phyloP scores from a whole-genome alignment of 1,140 invertebrate species.

The Zaprionus camerounensis region DNA sequence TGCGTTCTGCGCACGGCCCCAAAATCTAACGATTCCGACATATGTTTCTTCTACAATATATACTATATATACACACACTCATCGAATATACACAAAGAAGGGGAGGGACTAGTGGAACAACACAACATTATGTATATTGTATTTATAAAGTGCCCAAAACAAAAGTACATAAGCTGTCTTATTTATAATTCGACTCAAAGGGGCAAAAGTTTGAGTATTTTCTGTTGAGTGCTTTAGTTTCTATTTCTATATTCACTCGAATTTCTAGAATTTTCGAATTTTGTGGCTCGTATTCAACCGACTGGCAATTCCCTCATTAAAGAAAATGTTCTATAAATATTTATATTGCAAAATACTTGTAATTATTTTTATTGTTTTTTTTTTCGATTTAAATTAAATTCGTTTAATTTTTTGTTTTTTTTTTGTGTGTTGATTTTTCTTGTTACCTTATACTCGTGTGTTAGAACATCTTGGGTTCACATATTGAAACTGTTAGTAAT shows the following conservation, averaged over 20 bases:
- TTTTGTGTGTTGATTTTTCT: conserved; percentile 38
- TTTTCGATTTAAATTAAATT: conserved; percentile 62
- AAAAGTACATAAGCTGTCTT: conserved; percentile 66
- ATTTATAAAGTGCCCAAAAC: conserved; percentile 64
- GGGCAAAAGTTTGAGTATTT: conserved; percentile 45
- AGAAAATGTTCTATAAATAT: conserved; percentile 79
- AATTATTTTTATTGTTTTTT: conserved; percentile 66
- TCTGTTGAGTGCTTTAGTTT: conserved; percentile 36
- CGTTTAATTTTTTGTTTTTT: conserved; percentile 39
- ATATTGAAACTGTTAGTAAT: conserved; percentile 74
- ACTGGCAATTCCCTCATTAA: conserved; percentile 54
- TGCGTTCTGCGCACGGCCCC: conserved; percentile 82
- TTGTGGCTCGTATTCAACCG: conserved; percentile 48
- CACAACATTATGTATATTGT: conserved; percentile 55
- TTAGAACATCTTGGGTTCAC: conserved; percentile 54
- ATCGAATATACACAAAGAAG: background rate
- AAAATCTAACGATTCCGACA: conserved; percentile 48
- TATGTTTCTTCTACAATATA: conserved; percentile 28
- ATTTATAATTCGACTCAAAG: conserved; percentile 74
- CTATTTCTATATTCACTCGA: conserved; percentile 64
- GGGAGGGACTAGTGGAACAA: conserved; percentile 18
- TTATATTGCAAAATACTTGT: conserved; percentile 81
- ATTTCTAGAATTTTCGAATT: conserved; percentile 35
- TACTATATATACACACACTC: background rate
- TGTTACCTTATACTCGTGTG: conserved; percentile 65